Evolutionary conservation across 2,888 invertebrate genomes (phyloP), one percentile per base, ranked within the genome.

Genomic region (Coleophora flavipennella): DNA sequence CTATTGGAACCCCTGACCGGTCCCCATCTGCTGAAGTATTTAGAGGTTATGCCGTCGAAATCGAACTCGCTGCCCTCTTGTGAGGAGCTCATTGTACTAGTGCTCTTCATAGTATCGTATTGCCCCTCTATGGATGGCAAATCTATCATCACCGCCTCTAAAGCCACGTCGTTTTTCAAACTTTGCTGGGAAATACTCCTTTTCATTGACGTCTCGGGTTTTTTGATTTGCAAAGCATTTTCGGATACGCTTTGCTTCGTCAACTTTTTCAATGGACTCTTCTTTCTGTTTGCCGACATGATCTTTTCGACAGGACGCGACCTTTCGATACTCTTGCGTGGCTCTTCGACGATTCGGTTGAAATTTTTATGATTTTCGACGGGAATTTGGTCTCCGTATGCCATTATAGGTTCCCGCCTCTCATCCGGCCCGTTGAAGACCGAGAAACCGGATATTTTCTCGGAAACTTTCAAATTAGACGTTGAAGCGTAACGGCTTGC

Each of bases 1-100:
- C 80, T 87, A 33, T 87, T 85, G 0, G 88, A 87, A 13, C 84
- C 85, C 1, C 87, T 61, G 0, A 85, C 70, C 1, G 78, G 62
- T 1, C 87, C 80, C 88, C 88, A 86, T 0, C 79, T 49, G 20
- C 79, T 85, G 36, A 81, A 74, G 41, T 68, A 55, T 12, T 45
- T 49, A 1, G 45, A 40, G 1, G 47, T 31, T 2, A 41, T 36
- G 0, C 53, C 61, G 11, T 57, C 60, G 13, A 61, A 27, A 25
- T 64, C 57, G 1, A 44, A 29, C 2, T 62, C 63, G 8, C 47
- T 65, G 10, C 49, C 58, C 31, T 44, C 72, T 41, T 42, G 51
- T 10, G 57, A 70, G 31, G 42, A 60, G 31, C 14, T 59, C 3
- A 45, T 49, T 0, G 74, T 74, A 0, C 64, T 66, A 0, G 48